A percentile compares a stretch with the other conserved stretches of the same genome.
These are phyloP conservation scores for Pterois miles DNA, from an alignment of 2,797 vertebrate genomes.

Conservation along the genomic window DNA sequence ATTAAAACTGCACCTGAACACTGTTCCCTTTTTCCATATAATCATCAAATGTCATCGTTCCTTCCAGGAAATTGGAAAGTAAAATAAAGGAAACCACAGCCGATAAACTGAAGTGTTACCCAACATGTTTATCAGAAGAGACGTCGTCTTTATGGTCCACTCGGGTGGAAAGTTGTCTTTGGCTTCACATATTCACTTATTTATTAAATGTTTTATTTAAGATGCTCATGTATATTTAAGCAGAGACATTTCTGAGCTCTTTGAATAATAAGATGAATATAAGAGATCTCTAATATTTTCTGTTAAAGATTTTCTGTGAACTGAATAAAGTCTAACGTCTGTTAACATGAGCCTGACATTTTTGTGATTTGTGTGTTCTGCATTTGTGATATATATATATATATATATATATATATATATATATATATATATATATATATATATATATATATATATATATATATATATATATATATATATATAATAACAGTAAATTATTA, in stretches of 20 bases:
- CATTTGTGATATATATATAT: neutral
- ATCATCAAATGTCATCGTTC: neutral
- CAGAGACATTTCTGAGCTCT: slow-evolving; percentile 33
- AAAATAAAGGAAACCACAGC: neutral
- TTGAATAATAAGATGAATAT: slow-evolving; percentile 43
- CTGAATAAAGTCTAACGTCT: slow-evolving; percentile 44
- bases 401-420: too few relatives aligned
- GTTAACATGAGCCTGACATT: neutral
- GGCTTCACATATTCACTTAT: slow-evolving; percentile 28
- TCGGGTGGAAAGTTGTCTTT: too few relatives aligned
- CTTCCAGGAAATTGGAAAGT: slow-evolving; percentile 2
- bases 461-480: too few relatives aligned
- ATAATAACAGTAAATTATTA: too few relatives aligned
- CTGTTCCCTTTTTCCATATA: neutral
- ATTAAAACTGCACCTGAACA: neutral
- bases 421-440: too few relatives aligned
- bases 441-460: too few relatives aligned
- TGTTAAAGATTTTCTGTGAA: slow-evolving; percentile 31
- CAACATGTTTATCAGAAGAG: neutral
- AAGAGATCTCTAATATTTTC: slow-evolving; percentile 37
- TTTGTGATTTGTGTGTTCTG: neutral
- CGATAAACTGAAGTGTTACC: slow-evolving; percentile 8
- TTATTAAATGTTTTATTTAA: slow-evolving; percentile 60
- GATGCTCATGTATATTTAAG: slow-evolving; percentile 58
- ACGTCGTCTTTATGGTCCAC: too few relatives aligned